Percentiles rank a stretch among this genome's conserved stretches.
Evolutionary conservation across 2,797 vertebrate genomes (phyloP).

Genomic region (Lacerta viridis): DNA sequence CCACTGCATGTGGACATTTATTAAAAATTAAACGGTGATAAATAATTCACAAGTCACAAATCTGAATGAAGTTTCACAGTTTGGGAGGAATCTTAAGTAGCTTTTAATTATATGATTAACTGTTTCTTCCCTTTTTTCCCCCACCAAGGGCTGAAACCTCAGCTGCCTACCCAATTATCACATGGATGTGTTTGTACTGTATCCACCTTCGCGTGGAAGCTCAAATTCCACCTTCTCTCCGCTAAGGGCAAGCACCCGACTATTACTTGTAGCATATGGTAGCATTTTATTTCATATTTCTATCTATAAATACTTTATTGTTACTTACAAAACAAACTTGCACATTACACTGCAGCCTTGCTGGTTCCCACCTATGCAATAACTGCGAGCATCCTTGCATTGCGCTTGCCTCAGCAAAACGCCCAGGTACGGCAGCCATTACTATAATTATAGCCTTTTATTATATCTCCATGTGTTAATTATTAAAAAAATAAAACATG

Average conservation of each 20-base stretch:
- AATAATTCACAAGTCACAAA: constrained; percentile 49
- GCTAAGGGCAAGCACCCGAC: constrained; percentile 59
- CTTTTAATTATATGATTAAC: constrained; percentile 45
- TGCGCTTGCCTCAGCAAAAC: constrained; percentile 29
- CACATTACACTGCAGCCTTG: constrained; percentile 23
- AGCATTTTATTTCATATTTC: constrained; percentile 62
- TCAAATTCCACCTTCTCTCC: constrained; percentile 53
- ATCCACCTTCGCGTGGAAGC: constrained; percentile 41
- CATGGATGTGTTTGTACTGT: constrained; percentile 50
- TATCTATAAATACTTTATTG: constrained; percentile 66
- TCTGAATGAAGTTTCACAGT: constrained; percentile 22
- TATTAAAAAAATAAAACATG: constrained; percentile 47
- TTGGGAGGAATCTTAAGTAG: constrained; percentile 44
- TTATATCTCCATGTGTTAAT: constrained; percentile 30
- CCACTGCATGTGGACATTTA: constrained; percentile 23
- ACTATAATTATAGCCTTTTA: constrained; percentile 30
- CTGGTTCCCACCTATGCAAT: neutral
- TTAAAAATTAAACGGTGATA: constrained; percentile 40
- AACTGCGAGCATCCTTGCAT: neutral
- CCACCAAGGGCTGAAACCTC: constrained; percentile 52
- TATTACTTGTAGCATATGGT: constrained; percentile 61
- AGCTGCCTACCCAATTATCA: constrained; percentile 43
- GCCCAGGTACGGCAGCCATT: constrained; percentile 27
- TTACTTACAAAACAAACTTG: constrained; percentile 29
- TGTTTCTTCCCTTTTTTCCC: constrained; percentile 38